Evolutionary conservation across 2,888 invertebrate genomes (phyloP), one percentile per base, ranked within the genome.

Genomic region (Resseliella maxima): DNA sequence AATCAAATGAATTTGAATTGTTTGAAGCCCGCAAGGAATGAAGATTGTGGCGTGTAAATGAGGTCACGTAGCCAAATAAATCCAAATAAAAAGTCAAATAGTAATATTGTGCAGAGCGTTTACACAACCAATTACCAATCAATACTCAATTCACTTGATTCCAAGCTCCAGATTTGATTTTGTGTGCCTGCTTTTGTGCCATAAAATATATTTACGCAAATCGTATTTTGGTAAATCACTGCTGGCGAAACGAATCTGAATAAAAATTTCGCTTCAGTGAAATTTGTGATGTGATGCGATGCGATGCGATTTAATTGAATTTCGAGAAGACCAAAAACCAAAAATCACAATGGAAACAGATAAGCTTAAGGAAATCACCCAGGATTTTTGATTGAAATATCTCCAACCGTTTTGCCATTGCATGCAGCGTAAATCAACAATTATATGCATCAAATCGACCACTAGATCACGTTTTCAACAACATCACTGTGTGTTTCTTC

Each of bases 401-500:
- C 72, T 31, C 35, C 72, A 72, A 35, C 72, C 46, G 46, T 72
- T 2, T 31, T 2, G 10, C 18, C 41, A 3, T 59, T 24, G 59
- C 72, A 72, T 31, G 72, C 72, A 27, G 72, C 35, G 31, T 2
- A 31, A 31, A 59, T 59, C 59, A 59, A 59, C 72, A 72, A 72
- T 72, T 72, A 72, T 72, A 72, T 72, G 72, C 72, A 72, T 27
- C 72, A 83, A 38, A 83, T 38, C 38, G 83, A 38, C 83, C 83
- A 83, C 83, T 21, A 83, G 8, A 38, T n/a, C 5, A 12, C 64
- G 6, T n/a, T n/a, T n/a, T n/a, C n/a, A n/a, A n/a, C n/a, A n/a
- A n/a, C n/a, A n/a, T n/a, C n/a, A n/a, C n/a, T n/a, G n/a, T n/a
- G n/a, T n/a, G n/a, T n/a, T n/a, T n/a, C n/a, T n/a, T 54, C 54